Evolutionary conservation across 2,888 invertebrate genomes (phyloP), one percentile per base, ranked within the genome.

Genomic region (Balanococcus diminutus): DNA sequence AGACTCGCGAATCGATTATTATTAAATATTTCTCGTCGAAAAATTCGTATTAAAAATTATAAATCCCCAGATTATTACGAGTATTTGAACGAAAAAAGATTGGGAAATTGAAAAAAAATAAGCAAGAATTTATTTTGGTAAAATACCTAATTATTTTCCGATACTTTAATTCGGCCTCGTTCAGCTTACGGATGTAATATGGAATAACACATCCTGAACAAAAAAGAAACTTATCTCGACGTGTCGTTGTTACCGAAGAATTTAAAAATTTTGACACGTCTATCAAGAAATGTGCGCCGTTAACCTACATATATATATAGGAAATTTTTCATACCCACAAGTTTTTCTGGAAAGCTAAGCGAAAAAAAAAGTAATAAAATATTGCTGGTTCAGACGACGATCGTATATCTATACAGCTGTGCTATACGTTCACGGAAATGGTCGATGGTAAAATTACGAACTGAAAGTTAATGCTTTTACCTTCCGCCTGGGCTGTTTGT

Each of bases 381-480:
- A 61, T 61, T 14, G 25, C 61, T 61, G 61, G 61, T 61, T 61
- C 61, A 61, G 61, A 61, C 22, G 61, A 61, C 61, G 22, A 14
- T 14, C 46, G 46, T n/a, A 46, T n/a, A 14, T 42, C 42, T 9
- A 42, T 42, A 42, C n/a, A n/a, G n/a, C n/a, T n/a, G 19, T 25
- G 25, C 61, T 14, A 61, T 61, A 25, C 61, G 25, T 25, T 61
- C 61, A 61, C 61, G 61, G 61, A 61, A 61, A 61, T 19, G 61
- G 61, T 61, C 25, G 61, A 61, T 61, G 61, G 61, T 61, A 61
- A 61, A 61, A 61, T 61, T 61, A 61, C 61, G 61, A 61, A 61
- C 61, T 61, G 61, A 61, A 61, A 61, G 61, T 61, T 61, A 61
- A 61, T 61, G 61, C 61, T 61, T 61, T 61, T 61, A 61, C 61